Conservation (phyloP, 1,140 invertebrate genomes). For the Drosophila dunni region DNA sequence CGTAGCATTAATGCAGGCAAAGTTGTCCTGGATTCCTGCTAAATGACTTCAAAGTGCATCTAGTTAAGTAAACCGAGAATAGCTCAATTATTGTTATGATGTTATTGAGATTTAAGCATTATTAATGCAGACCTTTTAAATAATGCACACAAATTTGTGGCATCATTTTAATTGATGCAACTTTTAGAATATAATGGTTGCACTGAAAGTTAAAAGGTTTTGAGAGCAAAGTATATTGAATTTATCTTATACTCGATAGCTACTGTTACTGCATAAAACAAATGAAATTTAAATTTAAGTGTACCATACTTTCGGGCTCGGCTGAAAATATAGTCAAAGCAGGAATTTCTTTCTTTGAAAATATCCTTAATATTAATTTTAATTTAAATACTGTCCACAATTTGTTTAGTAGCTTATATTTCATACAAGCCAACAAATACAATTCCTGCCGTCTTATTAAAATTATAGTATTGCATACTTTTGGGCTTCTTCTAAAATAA, state of each 20-base stretch:
- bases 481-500: background rate
- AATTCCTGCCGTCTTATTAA: background rate
- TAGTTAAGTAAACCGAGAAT: background rate
- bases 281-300: background rate
- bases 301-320: background rate
- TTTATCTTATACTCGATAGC: no score
- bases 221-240: no score
- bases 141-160: no score
- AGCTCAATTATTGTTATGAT: background rate
- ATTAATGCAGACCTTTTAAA: no score
- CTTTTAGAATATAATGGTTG: no score
- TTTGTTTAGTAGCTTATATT: no score
- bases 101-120: no score
- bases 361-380: background rate
- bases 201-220: no score
- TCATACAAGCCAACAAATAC: no score
- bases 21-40: constrained; percentile 21
- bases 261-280: no score
- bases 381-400: background rate
- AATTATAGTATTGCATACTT: background rate
- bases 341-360: no score
- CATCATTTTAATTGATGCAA: no score
- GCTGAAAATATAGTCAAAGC: background rate
- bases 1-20: constrained; percentile 37
- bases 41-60: constrained; percentile 32